Evolutionary conservation across 37 sponge, comb jelly and placozoan species (phyloP), one percentile per base, ranked within the genome.

Genomic region (Haliclona indistincta): DNA sequence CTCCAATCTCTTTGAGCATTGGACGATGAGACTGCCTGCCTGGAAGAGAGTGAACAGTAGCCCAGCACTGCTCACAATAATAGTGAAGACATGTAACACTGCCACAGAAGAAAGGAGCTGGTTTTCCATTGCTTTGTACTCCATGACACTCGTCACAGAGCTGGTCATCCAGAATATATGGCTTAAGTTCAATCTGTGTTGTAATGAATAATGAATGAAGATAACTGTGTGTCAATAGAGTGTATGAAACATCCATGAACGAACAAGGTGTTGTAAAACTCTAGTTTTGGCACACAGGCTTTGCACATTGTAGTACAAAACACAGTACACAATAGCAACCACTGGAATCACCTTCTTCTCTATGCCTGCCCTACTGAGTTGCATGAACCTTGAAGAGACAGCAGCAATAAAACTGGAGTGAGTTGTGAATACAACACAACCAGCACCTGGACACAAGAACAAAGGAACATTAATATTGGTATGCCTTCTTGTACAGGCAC

Each of bases 11-110:
- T 73, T 97, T 97, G 66, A 92, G 61, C 32, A 97, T 81, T 33
- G 95, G 95, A 10, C 91, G 67, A 77, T 97, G 99, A 56, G 77
- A 86, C 73, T 97, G 94, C 40, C 76, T 67, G 30, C 92, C 86
- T 3, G 92, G 92, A 54, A 83, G 68, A 47, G 98, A 84, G 61
- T 97, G 98, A 28, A 91, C 82, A 36, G 92, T 82, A 49, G 95
- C 90, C 99, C 99, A 97, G 84, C 99, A 97, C 70, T 92, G 92
- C 40, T 94, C 92, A 56, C 99, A 97, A 80, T 86, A 94, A 78
- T 97, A 97, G 79, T 86, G 80, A 49, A 97, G 84, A 65, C 99
- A 97, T 33, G 74, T 88, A 40, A 97, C 85, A 60, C 80, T 84
- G 44, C 93, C 93, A 78, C 99, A 97, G 81, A 88, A 97, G 83